Base-by-base conservation (phyloP, 2,797 vertebrate species). In the Sebastolobus alascanus region DNA sequence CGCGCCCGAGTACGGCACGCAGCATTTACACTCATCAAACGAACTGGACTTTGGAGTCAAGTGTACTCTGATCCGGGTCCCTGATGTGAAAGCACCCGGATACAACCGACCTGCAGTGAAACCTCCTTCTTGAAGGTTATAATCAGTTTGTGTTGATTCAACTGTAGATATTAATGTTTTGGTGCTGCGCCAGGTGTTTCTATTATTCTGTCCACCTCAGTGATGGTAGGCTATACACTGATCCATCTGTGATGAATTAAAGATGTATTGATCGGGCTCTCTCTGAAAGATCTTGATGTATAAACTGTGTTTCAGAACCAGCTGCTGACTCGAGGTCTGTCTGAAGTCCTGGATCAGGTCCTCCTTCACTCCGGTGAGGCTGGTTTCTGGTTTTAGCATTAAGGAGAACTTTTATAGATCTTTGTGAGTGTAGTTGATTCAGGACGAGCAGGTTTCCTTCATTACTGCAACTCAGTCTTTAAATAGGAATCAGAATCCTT, bases 321-420 rank as follows among this genome's bases (percentile, higher is more conserved):
- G 89, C 97, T 99, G 87, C 96, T 99, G 90, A 95, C 89, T 9
- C 98, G 97, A 93, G 98, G 98, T 79, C 94, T 99, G 84, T 91
- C 94, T 71, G 95, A 97, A 82, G 90, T 98, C 90, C 95, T 97
- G 90, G 97, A 99, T 87, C 97, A 97, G 93, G 94, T 99, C 90
- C 96, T 95, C 61, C 92, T 96, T 69, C 91, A 94, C 80, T 90
- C 94, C 0, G 93, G 92, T 95, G 77, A 94, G 90, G 22, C 56
- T 22, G 65, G 38, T 83, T 33, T 20, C 37, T 38, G 37, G 9
- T 38, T n/a, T n/a, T n/a, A n/a, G n/a, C n/a, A n/a, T n/a, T n/a
- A n/a, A n/a, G n/a, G n/a, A n/a, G n/a, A n/a, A n/a, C n/a, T n/a
- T n/a, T n/a, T n/a, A n/a, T n/a, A n/a, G n/a, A n/a, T n/a, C n/a